These are phyloP conservation scores for Entomobrya proxima DNA, from an alignment of 2,888 invertebrate genomes.

Conservation along the genomic window DNA sequence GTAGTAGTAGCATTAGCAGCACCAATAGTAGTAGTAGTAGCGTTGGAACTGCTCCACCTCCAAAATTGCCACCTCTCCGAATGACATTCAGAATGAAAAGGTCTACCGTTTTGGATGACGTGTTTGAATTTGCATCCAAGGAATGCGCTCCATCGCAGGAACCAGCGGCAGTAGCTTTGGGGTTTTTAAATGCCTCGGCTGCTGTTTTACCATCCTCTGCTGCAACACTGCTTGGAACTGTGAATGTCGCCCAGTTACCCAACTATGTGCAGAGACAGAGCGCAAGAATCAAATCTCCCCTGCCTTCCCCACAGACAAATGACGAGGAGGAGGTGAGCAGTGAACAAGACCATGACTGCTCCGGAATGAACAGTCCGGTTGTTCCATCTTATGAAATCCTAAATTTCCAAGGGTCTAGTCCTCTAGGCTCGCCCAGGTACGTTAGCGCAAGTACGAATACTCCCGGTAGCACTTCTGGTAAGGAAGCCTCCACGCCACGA, in stretches of 20 bases:
- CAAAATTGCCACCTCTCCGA: conserved; percentile 58
- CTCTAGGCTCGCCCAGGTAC: conserved; percentile 51
- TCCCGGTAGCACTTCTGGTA: background rate
- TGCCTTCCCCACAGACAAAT: background rate
- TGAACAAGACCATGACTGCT: conserved; percentile 13
- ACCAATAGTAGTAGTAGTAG: conserved; percentile 31
- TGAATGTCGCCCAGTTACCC: background rate
- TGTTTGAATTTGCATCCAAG: conserved; percentile 78
- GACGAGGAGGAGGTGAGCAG: background rate
- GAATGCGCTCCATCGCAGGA: conserved; percentile 15
- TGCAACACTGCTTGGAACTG: background rate
- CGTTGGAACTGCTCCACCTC: conserved; percentile 24
- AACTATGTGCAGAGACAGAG: background rate
- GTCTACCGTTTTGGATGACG: conserved; percentile 89
- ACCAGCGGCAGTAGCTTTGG: no score
- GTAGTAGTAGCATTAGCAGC: conserved; percentile 55
- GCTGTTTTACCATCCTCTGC: background rate
- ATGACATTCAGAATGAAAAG: conserved; percentile 91
- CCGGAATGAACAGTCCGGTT: conserved; percentile 39
- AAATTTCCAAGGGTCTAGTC: conserved; percentile 70
- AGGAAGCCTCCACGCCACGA: background rate
- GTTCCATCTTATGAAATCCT: conserved; percentile 73
- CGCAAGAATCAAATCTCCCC: background rate
- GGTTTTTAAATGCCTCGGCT: background rate
- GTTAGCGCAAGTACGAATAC: background rate